Evolutionary conservation across 2,113 vertebrate species (phyloP).

Genomic region (Quiscalus mexicanus): DNA sequence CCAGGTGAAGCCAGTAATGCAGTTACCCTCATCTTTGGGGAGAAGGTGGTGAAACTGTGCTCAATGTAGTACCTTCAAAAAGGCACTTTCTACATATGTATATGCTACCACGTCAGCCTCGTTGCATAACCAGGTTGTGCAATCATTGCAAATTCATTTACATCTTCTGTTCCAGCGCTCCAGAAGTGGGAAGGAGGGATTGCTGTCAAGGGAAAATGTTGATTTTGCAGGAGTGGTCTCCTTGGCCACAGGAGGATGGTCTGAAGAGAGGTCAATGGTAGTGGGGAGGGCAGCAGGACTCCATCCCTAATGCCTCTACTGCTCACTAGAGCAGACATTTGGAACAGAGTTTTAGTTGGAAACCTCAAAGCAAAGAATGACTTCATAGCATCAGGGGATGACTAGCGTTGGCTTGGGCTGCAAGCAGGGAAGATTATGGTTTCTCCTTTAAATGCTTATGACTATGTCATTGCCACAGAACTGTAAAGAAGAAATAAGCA

Average conservation of each 20-base stretch:
- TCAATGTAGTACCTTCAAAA: not conserved
- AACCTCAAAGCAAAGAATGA: conserved; percentile 49
- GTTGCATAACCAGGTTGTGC: conserved; percentile 35
- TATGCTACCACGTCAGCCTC: not conserved
- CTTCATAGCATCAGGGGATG: conserved; percentile 59
- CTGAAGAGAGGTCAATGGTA: not conserved
- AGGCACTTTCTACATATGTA: conserved; percentile 42
- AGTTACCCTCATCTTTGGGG: not conserved
- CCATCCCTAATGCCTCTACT: not conserved
- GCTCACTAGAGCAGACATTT: not conserved
- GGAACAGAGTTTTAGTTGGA: not conserved
- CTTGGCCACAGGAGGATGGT: not conserved
- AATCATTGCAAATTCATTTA: conserved; percentile 44
- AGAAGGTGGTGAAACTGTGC: conserved; percentile 31
- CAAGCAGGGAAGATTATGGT: conserved; percentile 48
- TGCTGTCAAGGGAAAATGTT: not conserved
- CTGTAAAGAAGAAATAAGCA: conserved; percentile 48
- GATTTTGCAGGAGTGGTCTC: not conserved
- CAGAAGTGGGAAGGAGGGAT: not conserved
- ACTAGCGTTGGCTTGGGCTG: conserved; percentile 23
- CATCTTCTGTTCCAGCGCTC: conserved; percentile 5
- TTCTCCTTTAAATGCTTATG: conserved; percentile 52
- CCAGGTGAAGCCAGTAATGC: not conserved
- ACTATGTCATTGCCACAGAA: conserved; percentile 53
- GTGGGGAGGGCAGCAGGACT: not conserved